Conservation (phyloP, 2,113 vertebrate species). For the Neopipo cinnamomea region DNA sequence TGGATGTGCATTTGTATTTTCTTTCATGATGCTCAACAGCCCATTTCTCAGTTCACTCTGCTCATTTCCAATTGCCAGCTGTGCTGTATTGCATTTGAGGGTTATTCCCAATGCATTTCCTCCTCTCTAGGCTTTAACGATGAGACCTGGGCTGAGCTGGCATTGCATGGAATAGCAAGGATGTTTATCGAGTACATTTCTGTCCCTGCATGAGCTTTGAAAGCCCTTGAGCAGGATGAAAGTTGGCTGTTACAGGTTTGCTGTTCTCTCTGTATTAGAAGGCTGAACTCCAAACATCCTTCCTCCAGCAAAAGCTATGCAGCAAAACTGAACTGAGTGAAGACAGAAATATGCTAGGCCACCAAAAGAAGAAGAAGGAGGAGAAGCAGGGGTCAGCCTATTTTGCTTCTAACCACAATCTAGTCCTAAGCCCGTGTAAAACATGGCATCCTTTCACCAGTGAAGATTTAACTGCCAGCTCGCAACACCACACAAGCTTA, state of each 20-base stretch:
- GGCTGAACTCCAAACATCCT: background rate
- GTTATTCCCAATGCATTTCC: background rate
- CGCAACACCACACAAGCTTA: background rate
- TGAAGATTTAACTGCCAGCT: background rate
- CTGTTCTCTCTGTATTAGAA: background rate
- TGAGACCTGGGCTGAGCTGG: background rate
- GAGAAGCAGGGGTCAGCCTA: background rate
- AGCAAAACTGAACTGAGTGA: background rate
- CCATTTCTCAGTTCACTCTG: background rate
- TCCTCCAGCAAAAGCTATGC: background rate
- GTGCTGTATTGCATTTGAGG: background rate
- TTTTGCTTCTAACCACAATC: background rate
- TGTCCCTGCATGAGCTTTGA: background rate
- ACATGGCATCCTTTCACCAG: background rate
- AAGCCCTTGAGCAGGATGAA: background rate
- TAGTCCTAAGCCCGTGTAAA: background rate
- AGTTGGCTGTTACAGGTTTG: background rate
- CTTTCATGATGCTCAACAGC: background rate
- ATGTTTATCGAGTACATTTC: background rate
- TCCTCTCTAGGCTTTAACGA: background rate
- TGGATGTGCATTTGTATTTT: background rate
- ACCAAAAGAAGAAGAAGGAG: background rate
- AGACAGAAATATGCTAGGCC: background rate
- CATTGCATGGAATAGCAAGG: background rate
- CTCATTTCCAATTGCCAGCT: background rate